Conservation (phyloP, 2,113 vertebrate species). For the Hemibates koningsi region DNA sequence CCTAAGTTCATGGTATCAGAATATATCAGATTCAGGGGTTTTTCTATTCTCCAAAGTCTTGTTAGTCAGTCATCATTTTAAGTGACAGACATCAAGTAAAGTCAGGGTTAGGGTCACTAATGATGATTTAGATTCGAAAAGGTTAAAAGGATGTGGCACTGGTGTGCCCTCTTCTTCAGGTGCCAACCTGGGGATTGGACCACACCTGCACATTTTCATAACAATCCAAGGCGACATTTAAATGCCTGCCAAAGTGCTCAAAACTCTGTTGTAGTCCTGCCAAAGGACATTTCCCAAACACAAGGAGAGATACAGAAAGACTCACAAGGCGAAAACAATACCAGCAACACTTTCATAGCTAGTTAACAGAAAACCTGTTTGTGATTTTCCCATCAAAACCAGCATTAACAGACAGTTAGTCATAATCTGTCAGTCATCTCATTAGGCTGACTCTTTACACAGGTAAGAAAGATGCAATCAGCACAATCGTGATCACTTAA, state of each 20-base stretch:
- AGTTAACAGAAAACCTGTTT: neutral
- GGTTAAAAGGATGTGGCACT: neutral
- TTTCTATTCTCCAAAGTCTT: neutral
- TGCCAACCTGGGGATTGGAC: neutral
- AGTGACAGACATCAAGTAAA: neutral
- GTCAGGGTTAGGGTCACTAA: neutral
- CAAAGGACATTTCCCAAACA: neutral
- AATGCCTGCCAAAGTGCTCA: neutral
- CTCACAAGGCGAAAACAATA: neutral
- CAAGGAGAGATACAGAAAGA: neutral
- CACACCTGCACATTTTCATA: neutral
- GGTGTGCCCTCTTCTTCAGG: neutral
- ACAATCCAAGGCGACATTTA: accelerated
- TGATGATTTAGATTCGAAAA: neutral
- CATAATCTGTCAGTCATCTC: neutral
- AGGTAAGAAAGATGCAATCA: neutral
- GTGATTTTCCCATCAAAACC: neutral
- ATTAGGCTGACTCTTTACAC: neutral
- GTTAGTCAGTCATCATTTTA: neutral
- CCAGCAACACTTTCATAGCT: neutral
- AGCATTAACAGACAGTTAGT: neutral
- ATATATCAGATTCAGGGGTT: neutral
- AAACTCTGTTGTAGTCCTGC: neutral
- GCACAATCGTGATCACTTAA: neutral
- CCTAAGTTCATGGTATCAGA: neutral